Conservation (phyloP, 2,888 invertebrate genomes). For the Thereva nobilitata region DNA sequence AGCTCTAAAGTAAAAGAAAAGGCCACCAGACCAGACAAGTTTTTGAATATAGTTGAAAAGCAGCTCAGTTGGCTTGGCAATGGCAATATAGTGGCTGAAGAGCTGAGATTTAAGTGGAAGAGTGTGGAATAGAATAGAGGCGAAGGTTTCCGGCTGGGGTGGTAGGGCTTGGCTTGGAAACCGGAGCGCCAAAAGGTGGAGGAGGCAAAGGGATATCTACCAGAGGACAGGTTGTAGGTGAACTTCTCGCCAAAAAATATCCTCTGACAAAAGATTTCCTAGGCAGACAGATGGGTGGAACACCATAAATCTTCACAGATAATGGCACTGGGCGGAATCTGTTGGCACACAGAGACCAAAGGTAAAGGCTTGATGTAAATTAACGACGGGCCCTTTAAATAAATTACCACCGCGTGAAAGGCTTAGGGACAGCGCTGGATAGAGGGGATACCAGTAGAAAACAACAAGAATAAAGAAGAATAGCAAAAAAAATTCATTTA, state of each 20-base stretch:
- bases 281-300: constrained; percentile 34
- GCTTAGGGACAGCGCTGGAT: constrained; percentile 8
- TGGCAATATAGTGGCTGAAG: no score
- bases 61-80: no score
- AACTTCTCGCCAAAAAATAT: constrained; percentile 29
- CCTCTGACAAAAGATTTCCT: constrained; percentile 32
- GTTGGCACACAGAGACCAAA: constrained; percentile 33
- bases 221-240: constrained; percentile 28
- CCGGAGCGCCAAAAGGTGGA: constrained; percentile 4
- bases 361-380: constrained; percentile 35
- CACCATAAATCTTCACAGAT: constrained; percentile 30
- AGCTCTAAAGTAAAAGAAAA: neutral
- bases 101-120: no score
- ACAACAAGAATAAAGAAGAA: neutral
- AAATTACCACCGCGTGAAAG: constrained; percentile 33
- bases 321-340: constrained; percentile 34
- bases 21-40: no score
- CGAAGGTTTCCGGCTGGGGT: no score
- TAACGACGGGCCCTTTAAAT: constrained; percentile 35
- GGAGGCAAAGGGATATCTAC: neutral
- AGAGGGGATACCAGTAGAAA: no score
- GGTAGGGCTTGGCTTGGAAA: neutral
- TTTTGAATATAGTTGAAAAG: no score
- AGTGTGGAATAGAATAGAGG: no score
- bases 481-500: neutral